A percentile compares a stretch with the other conserved stretches of the same genome.
Evolutionary conservation across 2,113 vertebrate genomes (phyloP).

Genomic region (Dolichallabes microphthalmus): DNA sequence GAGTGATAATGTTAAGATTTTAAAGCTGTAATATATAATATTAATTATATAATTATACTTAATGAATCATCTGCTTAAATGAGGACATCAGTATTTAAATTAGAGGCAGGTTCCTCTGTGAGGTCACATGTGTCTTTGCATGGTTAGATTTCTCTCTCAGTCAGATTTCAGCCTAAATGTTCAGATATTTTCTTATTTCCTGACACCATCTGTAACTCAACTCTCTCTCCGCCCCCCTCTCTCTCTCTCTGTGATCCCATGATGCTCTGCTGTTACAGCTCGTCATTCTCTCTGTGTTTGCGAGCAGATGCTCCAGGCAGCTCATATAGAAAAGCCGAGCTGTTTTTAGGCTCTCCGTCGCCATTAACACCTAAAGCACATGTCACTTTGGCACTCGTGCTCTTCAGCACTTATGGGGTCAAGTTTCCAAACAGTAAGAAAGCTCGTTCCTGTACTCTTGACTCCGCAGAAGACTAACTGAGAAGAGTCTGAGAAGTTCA

Average conservation of each 20-base stretch:
- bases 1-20: not conserved
- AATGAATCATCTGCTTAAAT: not conserved
- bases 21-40: not conserved
- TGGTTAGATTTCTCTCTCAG: not conserved
- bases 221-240: not conserved
- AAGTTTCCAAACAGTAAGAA: constrained; percentile 13
- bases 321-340: constrained; percentile 33
- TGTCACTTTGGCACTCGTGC: constrained; percentile 51
- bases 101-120: not conserved
- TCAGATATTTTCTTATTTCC: not conserved
- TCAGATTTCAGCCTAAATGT: no score
- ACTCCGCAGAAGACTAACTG: not conserved
- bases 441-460: not conserved
- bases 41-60: not conserved
- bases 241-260: not conserved
- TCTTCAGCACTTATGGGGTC: constrained; percentile 44
- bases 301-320: not conserved
- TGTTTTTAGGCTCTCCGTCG: constrained; percentile 57
- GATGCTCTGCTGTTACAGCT: not conserved
- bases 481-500: not conserved
- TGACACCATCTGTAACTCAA: not conserved
- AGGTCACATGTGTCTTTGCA: not conserved
- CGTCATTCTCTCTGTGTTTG: constrained; percentile 26
- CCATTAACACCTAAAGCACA: constrained; percentile 56
- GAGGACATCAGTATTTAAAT: not conserved